Percentiles rank a stretch among this genome's conserved stretches.
These are phyloP conservation scores for Smittia sp. DNA, from an alignment of 2,888 invertebrate species.

Conservation along the genomic window DNA sequence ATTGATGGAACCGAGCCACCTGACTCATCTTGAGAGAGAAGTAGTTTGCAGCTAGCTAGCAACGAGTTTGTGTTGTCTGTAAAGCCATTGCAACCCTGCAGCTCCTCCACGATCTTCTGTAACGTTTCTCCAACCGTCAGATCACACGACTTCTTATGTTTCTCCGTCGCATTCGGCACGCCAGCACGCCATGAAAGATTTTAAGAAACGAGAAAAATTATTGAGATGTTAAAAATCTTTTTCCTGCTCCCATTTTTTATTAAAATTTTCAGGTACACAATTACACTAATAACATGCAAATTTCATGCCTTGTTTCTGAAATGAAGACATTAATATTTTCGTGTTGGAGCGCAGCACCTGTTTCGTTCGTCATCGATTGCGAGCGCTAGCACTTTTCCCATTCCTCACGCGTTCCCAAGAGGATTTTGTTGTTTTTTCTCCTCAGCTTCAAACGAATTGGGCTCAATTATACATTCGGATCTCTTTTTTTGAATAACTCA, in stretches of 20 bases:
- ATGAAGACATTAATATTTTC: conserved; percentile 37
- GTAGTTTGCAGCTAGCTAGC: no score
- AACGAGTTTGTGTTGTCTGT: no score
- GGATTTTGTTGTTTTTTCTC: neutral
- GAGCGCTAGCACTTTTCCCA: neutral
- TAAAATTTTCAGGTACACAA: neutral
- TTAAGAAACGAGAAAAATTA: no score
- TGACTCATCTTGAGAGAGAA: no score
- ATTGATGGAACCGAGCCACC: no score
- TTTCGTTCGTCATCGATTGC: neutral
- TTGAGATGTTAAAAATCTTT: neutral
- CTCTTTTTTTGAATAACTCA: conserved; percentile 9
- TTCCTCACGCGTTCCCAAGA: neutral
- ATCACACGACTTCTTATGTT: no score
- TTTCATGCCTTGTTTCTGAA: conserved; percentile 35
- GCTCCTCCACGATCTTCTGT: no score
- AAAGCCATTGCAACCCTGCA: no score
- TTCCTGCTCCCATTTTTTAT: neutral
- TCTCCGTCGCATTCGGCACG: no score
- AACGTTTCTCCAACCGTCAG: no score
- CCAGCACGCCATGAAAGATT: no score
- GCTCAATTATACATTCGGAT: neutral
- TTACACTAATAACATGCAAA: conserved; percentile 35
- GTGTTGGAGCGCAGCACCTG: conserved; percentile 22
- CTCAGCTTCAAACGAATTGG: neutral